Percentiles rank a stretch among this genome's conserved stretches.
Conservation (phyloP, 2,113 vertebrate genomes). For the Pheucticus melanocephalus region DNA sequence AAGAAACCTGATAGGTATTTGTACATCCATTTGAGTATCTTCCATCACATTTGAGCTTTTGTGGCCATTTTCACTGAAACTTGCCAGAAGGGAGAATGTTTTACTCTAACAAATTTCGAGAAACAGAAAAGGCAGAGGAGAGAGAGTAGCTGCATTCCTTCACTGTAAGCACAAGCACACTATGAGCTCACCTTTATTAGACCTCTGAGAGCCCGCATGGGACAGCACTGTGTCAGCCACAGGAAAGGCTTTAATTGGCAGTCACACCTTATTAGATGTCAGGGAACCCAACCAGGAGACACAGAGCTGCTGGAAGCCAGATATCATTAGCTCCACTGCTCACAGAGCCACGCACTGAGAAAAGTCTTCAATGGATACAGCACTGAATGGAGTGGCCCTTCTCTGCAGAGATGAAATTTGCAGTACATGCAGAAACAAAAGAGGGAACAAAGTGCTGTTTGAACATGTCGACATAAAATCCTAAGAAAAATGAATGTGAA, state of each 20-base stretch:
- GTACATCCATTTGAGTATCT: background rate
- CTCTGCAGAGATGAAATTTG: constrained; percentile 14
- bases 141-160: background rate
- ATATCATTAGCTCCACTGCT: constrained; percentile 45
- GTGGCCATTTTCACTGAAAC: background rate
- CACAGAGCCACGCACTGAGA: background rate
- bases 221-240: constrained; percentile 26
- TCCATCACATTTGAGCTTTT: background rate
- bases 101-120: background rate
- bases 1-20: background rate
- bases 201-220: constrained; percentile 39
- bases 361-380: background rate
- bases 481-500: background rate
- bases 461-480: constrained; percentile 2
- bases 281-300: constrained; percentile 45
- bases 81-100: background rate
- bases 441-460: constrained; percentile 42
- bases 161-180: rapidly evolving
- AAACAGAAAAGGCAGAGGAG: background rate
- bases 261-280: constrained; percentile 46
- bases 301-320: constrained; percentile 50
- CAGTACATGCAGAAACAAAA: constrained; percentile 43
- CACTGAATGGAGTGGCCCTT: background rate
- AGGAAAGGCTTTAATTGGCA: constrained; percentile 61
- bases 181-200: constrained; percentile 21